These are phyloP conservation scores for Desoria tigrina DNA, from an alignment of 2,888 invertebrate genomes.

Conservation along the genomic window DNA sequence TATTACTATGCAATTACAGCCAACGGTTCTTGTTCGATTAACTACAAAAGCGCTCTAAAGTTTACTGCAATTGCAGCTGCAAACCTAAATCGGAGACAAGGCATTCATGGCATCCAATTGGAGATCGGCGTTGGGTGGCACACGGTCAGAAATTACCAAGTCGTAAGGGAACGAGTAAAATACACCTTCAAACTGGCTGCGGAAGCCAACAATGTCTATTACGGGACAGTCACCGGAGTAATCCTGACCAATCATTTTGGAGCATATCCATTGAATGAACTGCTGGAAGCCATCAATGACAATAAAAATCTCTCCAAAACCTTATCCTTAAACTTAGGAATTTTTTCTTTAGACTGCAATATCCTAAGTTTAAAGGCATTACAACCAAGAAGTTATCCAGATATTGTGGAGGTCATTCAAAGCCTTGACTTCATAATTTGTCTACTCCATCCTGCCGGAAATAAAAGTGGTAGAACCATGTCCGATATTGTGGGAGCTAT, in stretches of 20 bases:
- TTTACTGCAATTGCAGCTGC: not conserved
- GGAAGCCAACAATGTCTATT: not conserved
- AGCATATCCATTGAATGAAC: not conserved
- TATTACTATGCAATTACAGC: too few species aligned
- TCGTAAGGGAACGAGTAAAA: not conserved
- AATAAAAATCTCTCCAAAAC: not conserved
- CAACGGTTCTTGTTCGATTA: too few species aligned
- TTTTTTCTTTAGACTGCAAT: not conserved
- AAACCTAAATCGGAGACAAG: not conserved
- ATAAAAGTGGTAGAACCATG: not conserved
- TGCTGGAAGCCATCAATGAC: too few species aligned
- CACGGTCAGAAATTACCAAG: not conserved
- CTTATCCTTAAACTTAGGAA: not conserved
- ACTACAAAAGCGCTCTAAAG: too few species aligned
- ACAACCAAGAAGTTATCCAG: not conserved
- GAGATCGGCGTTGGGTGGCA: not conserved
- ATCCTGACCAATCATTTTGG: not conserved
- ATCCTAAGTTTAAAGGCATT: not conserved
- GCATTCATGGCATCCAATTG: not conserved
- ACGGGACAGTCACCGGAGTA: slow-evolving; percentile 1
- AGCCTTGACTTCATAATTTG: not conserved
- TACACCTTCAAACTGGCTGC: not conserved
- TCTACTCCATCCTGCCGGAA: not conserved
- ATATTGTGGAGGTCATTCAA: not conserved
- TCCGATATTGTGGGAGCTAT: not conserved